A percentile compares a stretch with the other conserved stretches of the same genome.
phyloP scores from a whole-genome alignment of 2,797 vertebrate genomes.

The Tolypeutes matacus region DNA sequence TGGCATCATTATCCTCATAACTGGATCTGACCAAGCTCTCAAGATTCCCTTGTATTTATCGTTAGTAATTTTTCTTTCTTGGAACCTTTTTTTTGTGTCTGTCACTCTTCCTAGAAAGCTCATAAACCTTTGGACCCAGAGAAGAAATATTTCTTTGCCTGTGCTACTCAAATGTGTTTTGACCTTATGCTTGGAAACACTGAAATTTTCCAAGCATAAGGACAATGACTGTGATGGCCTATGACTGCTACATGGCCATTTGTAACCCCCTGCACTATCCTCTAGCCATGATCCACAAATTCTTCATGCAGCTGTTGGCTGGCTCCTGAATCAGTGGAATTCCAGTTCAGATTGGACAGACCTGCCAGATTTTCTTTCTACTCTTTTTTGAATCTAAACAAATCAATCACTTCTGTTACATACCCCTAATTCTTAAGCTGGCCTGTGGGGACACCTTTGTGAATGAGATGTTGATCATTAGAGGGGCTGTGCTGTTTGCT shows the following conservation, averaged over 20 bases:
- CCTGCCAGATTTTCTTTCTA: background rate
- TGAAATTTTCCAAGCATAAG: background rate
- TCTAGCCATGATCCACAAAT: background rate
- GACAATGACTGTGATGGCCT: conserved; percentile 23
- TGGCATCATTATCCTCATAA: background rate
- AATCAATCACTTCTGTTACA: background rate
- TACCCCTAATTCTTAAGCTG: background rate
- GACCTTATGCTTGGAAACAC: background rate
- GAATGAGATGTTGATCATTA: background rate
- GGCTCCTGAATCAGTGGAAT: background rate
- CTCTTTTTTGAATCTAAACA: background rate
- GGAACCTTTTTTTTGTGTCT: background rate
- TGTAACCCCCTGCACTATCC: conserved; percentile 38
- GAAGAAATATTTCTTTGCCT: background rate
- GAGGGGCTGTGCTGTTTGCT: background rate
- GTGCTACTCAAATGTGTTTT: conserved; percentile 26
- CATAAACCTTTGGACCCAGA: background rate
- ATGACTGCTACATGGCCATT: conserved; percentile 26
- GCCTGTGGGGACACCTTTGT: background rate
- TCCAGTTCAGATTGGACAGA: background rate
- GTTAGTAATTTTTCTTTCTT: background rate
- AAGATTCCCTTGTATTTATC: background rate
- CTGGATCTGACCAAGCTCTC: background rate
- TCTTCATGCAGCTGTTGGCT: background rate
- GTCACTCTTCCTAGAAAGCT: background rate